Evolutionary conservation across 1,140 invertebrate genomes (phyloP).

Genomic region (Drosophila eugracilis): DNA sequence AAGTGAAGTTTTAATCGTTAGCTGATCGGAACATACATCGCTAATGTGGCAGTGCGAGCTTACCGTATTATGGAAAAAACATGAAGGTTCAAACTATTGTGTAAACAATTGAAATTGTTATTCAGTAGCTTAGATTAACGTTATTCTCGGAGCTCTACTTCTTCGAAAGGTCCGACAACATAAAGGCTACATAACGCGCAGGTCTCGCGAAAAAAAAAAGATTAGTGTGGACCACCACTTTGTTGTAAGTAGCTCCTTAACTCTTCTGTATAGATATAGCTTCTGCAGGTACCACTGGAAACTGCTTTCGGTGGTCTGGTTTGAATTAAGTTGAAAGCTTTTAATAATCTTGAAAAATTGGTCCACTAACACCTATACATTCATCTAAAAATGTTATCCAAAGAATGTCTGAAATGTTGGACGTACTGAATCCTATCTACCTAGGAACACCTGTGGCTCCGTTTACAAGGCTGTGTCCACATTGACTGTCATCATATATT

Average conservation of each 20-base stretch:
- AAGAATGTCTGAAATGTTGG: neutral
- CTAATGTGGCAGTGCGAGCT: neutral
- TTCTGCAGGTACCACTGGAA: neutral
- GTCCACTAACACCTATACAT: neutral
- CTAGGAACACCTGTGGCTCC: neutral
- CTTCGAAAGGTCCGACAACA: neutral
- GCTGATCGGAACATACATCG: neutral
- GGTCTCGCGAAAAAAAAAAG: too few species aligned
- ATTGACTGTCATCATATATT: neutral
- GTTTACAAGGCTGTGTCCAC: neutral
- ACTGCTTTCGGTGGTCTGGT: too few species aligned
- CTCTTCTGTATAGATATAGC: too few species aligned
- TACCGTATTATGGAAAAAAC: neutral
- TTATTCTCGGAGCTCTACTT: neutral
- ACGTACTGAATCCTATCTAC: neutral
- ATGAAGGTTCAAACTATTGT: neutral
- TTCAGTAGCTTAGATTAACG: neutral
- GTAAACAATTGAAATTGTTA: neutral
- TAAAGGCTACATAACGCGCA: too few species aligned
- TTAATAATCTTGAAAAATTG: neutral
- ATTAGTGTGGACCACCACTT: too few species aligned
- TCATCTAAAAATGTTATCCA: neutral
- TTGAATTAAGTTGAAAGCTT: too few species aligned
- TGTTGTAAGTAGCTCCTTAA: too few species aligned
- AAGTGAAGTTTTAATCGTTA: neutral